Percentiles rank a stretch among this genome's conserved stretches.
Conservation (phyloP, 2,797 vertebrate genomes). For the Eremophila alpestris region DNA sequence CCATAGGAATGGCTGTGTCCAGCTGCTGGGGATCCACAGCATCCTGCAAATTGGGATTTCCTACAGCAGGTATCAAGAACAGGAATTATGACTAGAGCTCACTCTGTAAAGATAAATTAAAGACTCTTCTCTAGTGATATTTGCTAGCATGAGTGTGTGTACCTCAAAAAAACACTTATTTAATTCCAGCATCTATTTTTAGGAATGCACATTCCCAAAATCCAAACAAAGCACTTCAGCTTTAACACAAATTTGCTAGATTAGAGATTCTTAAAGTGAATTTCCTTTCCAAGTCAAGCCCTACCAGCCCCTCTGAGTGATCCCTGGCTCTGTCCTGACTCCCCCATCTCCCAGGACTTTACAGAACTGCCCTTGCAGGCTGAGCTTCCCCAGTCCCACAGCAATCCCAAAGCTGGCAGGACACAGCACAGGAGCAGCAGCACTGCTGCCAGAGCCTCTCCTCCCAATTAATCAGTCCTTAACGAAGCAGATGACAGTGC, state of each 20-base stretch:
- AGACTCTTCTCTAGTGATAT: neutral
- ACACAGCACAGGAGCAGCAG: neutral
- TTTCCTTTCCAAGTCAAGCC: neutral
- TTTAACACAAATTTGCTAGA: neutral
- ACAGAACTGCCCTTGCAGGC: neutral
- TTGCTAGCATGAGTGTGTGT: fast-evolving
- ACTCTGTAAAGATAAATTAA: neutral
- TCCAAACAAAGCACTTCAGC: neutral
- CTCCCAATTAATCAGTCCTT: conserved; percentile 4
- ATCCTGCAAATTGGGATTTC: fast-evolving
- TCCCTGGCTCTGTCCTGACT: fast-evolving
- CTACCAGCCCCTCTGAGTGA: neutral
- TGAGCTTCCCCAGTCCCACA: fast-evolving
- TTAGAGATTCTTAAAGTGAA: too few relatives aligned
- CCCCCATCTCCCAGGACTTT: neutral
- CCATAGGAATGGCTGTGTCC: fast-evolving
- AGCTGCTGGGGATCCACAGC: fast-evolving
- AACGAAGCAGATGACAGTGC: conserved; percentile 27
- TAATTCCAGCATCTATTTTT: neutral
- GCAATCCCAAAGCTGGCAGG: neutral
- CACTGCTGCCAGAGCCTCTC: neutral
- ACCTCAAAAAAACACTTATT: neutral
- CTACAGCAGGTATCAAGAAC: neutral
- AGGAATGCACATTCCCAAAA: neutral
- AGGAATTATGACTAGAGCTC: neutral